Evolutionary conservation across 2,113 vertebrate species (phyloP).

Genomic region (Otolemur garnettii): DNA sequence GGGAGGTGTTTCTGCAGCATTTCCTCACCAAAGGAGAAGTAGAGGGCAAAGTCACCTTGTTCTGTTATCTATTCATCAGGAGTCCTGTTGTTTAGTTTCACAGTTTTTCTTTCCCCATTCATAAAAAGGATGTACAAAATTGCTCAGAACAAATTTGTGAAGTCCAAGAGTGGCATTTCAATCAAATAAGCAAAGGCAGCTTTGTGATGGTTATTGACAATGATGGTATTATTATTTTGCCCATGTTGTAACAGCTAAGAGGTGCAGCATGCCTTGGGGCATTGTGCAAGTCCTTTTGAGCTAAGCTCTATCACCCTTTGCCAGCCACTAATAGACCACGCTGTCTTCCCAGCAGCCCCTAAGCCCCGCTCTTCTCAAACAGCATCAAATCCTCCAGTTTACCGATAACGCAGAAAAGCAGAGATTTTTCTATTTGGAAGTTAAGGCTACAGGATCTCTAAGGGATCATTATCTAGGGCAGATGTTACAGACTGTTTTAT

Average conservation of each 20-base stretch:
- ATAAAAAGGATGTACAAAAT: neutral
- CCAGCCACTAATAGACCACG: neutral
- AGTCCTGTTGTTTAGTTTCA: neutral
- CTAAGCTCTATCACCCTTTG: neutral
- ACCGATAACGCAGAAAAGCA: neutral
- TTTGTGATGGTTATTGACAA: neutral
- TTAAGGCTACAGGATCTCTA: neutral
- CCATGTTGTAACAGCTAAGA: neutral
- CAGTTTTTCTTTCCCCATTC: slow-evolving; percentile 5
- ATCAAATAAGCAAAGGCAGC: neutral
- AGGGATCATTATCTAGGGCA: neutral
- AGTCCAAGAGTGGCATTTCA: neutral
- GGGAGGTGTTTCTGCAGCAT: slow-evolving; percentile 36
- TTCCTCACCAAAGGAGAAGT: neutral
- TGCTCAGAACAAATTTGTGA: neutral
- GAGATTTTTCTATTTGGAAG: slow-evolving; percentile 16
- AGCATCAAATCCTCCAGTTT: neutral
- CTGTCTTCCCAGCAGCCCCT: neutral
- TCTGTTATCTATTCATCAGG: neutral
- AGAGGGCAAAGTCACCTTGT: neutral
- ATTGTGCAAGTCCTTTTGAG: neutral
- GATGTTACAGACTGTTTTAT: neutral
- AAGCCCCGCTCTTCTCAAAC: neutral
- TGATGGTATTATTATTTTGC: neutral
- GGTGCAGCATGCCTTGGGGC: neutral